phyloP scores from a whole-genome alignment of 30 jellyfish, hydroid and myxozoan species.

The Aurelia coerulea region DNA sequence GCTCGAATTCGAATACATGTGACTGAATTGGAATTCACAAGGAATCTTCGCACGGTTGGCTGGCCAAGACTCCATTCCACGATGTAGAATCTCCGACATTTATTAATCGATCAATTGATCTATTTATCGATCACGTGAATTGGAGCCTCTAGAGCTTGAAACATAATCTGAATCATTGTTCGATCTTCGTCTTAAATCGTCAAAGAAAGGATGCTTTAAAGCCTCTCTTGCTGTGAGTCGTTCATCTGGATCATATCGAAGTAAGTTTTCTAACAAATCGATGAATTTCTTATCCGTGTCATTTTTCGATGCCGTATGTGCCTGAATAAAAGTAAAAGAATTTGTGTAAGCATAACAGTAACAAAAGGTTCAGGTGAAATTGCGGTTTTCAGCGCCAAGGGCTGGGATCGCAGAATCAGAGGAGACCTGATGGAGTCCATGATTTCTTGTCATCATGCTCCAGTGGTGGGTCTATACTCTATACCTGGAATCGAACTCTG shows the following conservation, averaged over 20 bases:
- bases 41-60: too few relatives aligned
- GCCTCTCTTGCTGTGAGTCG: constrained; percentile 91
- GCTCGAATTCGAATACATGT: too few relatives aligned
- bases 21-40: too few relatives aligned
- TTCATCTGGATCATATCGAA: constrained; percentile 72
- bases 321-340: constrained; percentile 51
- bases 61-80: too few relatives aligned
- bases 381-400: too few relatives aligned
- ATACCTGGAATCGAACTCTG: too few relatives aligned
- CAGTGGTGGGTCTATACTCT: too few relatives aligned
- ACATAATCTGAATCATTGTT: constrained; percentile 3
- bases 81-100: too few relatives aligned
- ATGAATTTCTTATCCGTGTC: constrained; percentile 55
- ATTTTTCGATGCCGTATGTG: constrained; percentile 53
- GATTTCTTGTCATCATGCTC: too few relatives aligned
- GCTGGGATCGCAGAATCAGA: too few relatives aligned
- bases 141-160: constrained; percentile 27
- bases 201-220: constrained; percentile 73
- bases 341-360: neutral
- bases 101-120: neutral
- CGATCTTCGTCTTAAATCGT: constrained; percentile 37
- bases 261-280: constrained; percentile 69
- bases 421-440: too few relatives aligned
- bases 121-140: neutral
- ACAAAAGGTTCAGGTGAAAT: neutral